Base-by-base conservation (phyloP, 2,113 vertebrate genomes). In the Rafetus swinhoei region DNA sequence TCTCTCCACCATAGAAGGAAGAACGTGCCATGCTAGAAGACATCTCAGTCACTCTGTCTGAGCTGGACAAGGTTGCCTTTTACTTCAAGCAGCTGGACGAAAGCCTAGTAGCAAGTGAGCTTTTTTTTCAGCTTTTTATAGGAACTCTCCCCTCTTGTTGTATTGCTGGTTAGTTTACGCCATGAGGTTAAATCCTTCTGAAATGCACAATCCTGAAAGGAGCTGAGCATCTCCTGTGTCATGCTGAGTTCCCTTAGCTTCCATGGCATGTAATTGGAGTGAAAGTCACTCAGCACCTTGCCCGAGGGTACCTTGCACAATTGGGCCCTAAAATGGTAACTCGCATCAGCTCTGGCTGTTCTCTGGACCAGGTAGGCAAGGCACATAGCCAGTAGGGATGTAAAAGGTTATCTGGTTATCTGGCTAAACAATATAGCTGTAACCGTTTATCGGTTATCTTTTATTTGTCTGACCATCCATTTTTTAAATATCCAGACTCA, bases 1-100 rank as follows among this genome's bases (percentile, higher is more conserved):
- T 53, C 59, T 69, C 74, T 94, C 56, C 81, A 62, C n/a, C 82
- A 3, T 98, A 99, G 99, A 99, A 98, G 90, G 99, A 99, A 93
- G 99, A 99, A 57, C 98, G 97, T 27, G 99, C 97, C 92, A 99
- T 99, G 99, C 98, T 99, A 94, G 99, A 99, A 94, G 99, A 99
- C 96, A 98, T 99, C 95, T 99, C 99, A 97, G 99, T 98, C 12
- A 99, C 99, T 24, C 98, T 99, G 95, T 97, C 97, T 12, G 99
- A 99, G 95, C 96, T 99, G 98, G 99, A 99, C 97, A 99, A 99
- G 92, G 99, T 99, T 96, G 98, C 98, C 82, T 98, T 99, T 97
- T 98, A 98, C 95, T 99, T 99, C 97, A 99, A 99, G 94, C 99
- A 98, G 93, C 97, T 99, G 98, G 99, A 99, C 22, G 99, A 99